Evolutionary conservation across 2,113 vertebrate species (phyloP).

Genomic region (Peucedramus taeniatus): DNA sequence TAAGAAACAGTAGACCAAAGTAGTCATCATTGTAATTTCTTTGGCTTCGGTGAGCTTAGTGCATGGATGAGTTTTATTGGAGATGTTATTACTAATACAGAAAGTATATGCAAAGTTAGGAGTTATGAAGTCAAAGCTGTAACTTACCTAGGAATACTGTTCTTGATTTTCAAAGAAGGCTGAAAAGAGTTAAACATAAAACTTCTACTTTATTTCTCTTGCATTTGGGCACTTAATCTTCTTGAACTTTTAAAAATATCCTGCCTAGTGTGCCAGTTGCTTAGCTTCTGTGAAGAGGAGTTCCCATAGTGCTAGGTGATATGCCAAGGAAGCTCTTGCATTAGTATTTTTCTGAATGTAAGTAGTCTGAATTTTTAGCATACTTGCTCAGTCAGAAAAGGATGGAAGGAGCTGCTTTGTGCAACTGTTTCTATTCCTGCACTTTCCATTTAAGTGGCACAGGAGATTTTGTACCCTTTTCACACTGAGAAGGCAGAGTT

Average conservation of each 20-base stretch:
- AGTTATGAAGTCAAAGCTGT: neutral
- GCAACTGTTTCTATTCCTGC: neutral
- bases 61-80: conserved; percentile 41
- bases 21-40: conserved; percentile 25
- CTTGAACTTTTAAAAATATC: neutral
- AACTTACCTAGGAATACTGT: neutral
- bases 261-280: neutral
- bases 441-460: neutral
- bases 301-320: neutral
- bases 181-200: neutral
- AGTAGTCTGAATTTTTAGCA: neutral
- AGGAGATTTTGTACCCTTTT: neutral
- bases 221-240: neutral
- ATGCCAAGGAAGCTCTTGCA: neutral
- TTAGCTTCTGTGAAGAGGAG: neutral
- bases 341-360: neutral
- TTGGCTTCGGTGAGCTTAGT: conserved; percentile 24
- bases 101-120: neutral
- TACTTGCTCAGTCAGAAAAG: neutral
- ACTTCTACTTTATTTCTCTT: neutral
- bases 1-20: conserved; percentile 17
- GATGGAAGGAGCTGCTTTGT: neutral
- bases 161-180: neutral
- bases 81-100: neutral
- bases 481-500: neutral